These are phyloP conservation scores for Miltochrista miniata DNA, from an alignment of 2,888 invertebrate genomes.

Conservation along the genomic window DNA sequence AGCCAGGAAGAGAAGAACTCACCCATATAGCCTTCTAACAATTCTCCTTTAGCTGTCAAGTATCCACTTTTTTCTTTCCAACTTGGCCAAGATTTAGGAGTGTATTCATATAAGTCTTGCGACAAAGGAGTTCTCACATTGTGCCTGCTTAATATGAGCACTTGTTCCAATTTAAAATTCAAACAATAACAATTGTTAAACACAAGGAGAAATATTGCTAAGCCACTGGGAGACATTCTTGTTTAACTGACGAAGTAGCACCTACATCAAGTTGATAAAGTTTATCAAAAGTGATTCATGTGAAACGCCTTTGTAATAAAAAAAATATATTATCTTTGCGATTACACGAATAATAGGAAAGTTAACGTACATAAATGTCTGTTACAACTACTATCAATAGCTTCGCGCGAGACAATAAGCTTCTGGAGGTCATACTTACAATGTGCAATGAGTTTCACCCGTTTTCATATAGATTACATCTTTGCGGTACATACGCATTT, in stretches of 20 bases:
- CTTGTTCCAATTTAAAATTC: constrained; percentile 41
- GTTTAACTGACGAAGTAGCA: background rate
- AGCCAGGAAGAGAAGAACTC: constrained; percentile 55
- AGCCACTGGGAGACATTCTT: background rate
- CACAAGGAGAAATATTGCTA: background rate
- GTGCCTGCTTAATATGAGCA: constrained; percentile 64
- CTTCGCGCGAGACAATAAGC: background rate
- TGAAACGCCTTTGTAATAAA: background rate
- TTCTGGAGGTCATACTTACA: background rate
- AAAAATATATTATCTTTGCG: background rate
- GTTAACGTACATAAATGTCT: background rate
- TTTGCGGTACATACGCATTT: background rate
- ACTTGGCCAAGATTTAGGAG: constrained; percentile 60
- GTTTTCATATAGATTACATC: background rate
- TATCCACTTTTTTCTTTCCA: constrained; percentile 61
- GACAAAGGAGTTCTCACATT: constrained; percentile 66
- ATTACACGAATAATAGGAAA: background rate
- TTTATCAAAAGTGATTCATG: background rate
- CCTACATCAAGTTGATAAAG: background rate
- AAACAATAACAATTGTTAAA: constrained; percentile 8
- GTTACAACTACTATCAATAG: background rate
- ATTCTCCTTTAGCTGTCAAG: constrained; percentile 60
- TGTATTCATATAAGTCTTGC: constrained; percentile 47
- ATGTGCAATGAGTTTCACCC: background rate
- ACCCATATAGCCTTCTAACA: constrained; percentile 67